A percentile compares a stretch with the other conserved stretches of the same genome.
These are phyloP conservation scores for Amblyjoppa proteus DNA, from an alignment of 2,888 invertebrate genomes.

Conservation along the genomic window DNA sequence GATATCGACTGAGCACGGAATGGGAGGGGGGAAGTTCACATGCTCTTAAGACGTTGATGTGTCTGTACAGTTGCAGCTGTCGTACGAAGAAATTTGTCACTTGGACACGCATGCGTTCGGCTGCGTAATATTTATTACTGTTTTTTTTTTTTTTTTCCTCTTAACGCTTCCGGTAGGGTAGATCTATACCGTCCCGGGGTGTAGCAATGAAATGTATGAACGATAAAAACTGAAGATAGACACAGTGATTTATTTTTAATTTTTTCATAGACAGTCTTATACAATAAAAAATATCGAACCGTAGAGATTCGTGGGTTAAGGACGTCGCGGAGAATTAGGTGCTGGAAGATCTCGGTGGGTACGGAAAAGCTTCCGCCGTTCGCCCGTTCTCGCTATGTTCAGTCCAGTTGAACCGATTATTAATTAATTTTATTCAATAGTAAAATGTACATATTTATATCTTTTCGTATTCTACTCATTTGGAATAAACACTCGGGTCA, in stretches of 20 bases:
- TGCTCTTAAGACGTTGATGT: neutral
- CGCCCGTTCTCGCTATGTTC: neutral
- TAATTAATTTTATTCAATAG: neutral
- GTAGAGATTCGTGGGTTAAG: constrained; percentile 11
- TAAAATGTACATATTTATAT: neutral
- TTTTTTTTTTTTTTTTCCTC: neutral
- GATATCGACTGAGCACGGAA: too few relatives aligned
- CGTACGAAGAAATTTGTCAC: neutral
- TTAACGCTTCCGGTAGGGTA: neutral
- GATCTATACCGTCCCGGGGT: too few relatives aligned
- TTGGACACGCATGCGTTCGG: too few relatives aligned
- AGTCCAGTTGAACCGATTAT: constrained; percentile 7
- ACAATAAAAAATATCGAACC: constrained; percentile 3
- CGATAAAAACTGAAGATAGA: neutral
- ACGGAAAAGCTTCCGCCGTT: neutral
- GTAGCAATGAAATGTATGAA: neutral
- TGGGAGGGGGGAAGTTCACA: too few relatives aligned
- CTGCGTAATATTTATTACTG: neutral
- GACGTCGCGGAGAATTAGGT: neutral
- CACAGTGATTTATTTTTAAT: neutral
- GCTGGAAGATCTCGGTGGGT: constrained; percentile 53
- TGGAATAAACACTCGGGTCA: constrained; percentile 7
- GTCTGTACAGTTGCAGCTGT: neutral
- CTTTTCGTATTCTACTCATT: neutral
- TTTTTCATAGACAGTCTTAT: neutral